A percentile compares a stretch with the other conserved stretches of the same genome.
Conservation (phyloP, 1,140 invertebrate genomes). For the Diorhabda sublineata region DNA sequence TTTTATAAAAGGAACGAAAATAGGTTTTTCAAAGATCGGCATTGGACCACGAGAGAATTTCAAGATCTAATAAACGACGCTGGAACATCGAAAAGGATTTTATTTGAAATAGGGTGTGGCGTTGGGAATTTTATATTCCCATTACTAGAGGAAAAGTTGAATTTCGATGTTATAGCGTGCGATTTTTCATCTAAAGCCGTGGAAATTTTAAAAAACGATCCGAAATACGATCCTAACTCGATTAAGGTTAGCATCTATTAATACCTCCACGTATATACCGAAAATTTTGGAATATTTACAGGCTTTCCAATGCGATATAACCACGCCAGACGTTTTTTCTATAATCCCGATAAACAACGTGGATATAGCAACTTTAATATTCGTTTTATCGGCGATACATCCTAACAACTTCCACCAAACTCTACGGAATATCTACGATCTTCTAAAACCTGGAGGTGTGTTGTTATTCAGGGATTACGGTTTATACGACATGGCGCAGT, state of each 20-base stretch:
- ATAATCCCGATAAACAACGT: constrained; percentile 55
- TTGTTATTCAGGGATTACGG: constrained; percentile 96
- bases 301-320: constrained; percentile 75
- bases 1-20: constrained; percentile 95
- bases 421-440: constrained; percentile 63
- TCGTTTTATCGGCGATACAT: constrained; percentile 91
- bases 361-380: constrained; percentile 90
- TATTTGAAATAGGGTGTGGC: constrained; percentile 93
- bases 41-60: constrained; percentile 96
- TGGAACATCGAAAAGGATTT: constrained; percentile 40
- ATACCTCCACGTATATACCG: neutral
- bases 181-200: constrained; percentile 91
- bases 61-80: constrained; percentile 63
- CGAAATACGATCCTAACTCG: constrained; percentile 57
- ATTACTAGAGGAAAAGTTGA: constrained; percentile 72
- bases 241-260: constrained; percentile 49
- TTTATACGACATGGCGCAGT: constrained; percentile 95
- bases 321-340: constrained; percentile 57
- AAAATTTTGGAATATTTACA: neutral
- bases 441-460: constrained; percentile 76
- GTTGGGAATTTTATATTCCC: constrained; percentile 97
- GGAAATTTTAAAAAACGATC: constrained; percentile 74
- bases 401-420: constrained; percentile 75
- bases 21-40: constrained; percentile 93
- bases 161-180: constrained; percentile 82